Evolutionary conservation across 2,797 vertebrate genomes (phyloP).

Genomic region (Sparus aurata): DNA sequence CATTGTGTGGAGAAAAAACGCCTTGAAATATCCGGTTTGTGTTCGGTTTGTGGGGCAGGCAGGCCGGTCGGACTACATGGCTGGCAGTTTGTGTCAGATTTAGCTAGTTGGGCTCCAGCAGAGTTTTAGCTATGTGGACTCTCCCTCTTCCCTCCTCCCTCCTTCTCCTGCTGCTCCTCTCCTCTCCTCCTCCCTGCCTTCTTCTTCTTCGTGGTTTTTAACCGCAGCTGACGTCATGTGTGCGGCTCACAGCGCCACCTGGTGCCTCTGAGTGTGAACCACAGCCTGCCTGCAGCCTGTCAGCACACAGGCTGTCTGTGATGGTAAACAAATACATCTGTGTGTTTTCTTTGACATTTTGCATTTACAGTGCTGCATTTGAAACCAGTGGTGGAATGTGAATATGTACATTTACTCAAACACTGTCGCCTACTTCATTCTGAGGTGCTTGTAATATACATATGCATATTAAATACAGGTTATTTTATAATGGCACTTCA

Average conservation of each 20-base stretch:
- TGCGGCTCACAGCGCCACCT: constrained; percentile 29
- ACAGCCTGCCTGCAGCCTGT: background rate
- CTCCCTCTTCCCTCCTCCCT: constrained; percentile 12
- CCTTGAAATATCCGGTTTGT: background rate
- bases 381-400: background rate
- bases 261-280: constrained; percentile 28
- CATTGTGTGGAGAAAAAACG: constrained; percentile 15
- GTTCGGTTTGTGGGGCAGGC: background rate
- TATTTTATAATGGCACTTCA: background rate
- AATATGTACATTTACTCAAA: background rate
- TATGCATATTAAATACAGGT: background rate
- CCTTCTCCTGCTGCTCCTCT: background rate
- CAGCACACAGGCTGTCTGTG: too few relatives aligned
- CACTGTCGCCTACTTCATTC: background rate
- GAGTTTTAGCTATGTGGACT: constrained; percentile 7
- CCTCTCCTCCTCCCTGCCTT: constrained; percentile 3
- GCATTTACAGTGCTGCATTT: background rate
- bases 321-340: too few relatives aligned
- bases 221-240: background rate
- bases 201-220: background rate
- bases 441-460: background rate
- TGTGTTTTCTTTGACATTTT: background rate
- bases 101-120: background rate
- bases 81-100: background rate
- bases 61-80: constrained; percentile 25